Base-by-base conservation (phyloP, 2,888 invertebrate species). In the Conistra vaccinii region DNA sequence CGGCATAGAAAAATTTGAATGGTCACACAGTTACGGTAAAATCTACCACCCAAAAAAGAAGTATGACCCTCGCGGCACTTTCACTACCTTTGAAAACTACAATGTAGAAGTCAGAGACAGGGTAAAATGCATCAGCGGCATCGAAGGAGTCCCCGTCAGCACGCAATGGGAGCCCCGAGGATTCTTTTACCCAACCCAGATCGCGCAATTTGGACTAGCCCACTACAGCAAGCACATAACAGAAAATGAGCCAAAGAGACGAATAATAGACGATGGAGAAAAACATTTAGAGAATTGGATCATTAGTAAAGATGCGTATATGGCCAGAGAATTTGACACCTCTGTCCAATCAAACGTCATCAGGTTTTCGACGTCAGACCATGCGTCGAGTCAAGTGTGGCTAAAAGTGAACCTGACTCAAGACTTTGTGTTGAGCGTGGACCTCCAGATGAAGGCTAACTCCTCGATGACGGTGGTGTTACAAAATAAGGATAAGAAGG, bases 141-240 rank as follows among this genome's bases (percentile, higher is more conserved):
- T 97, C 23, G 98, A 99, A 91, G 99, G 99, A 89, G 99, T 99
- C 26, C 99, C 99, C 0, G 98, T 99, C 71, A 99, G 99, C n/a
- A 99, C 98, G 0, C 99, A 99, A 92, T 99, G 99, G 99, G 98
- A 99, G 89, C 98, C 98, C 53, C 97, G 98, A 81, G 99, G 99
- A 0, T 99, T 99, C 94, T 99, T 98, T 94, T 99, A 99, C 95
- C 99, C 99, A 0, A 99, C 99, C 1, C 99, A 99, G 96, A 99
- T 99, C 85, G 99, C 99, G 10, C 99, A 99, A 94, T 99, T 99
- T 93, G 99, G 99, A 0, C 95, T 99, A 74, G 99, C 99, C 17
- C 99, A 99, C 95, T 99, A 99, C 94, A 99, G 99, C 94, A 99
- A 99, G 94, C 98, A 99, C 93, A 95, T 99, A 23, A 98, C 98